Percentiles rank a stretch among this genome's conserved stretches.
phyloP scores from a whole-genome alignment of 2,113 vertebrate genomes.

The Laterallus jamaicensis region DNA sequence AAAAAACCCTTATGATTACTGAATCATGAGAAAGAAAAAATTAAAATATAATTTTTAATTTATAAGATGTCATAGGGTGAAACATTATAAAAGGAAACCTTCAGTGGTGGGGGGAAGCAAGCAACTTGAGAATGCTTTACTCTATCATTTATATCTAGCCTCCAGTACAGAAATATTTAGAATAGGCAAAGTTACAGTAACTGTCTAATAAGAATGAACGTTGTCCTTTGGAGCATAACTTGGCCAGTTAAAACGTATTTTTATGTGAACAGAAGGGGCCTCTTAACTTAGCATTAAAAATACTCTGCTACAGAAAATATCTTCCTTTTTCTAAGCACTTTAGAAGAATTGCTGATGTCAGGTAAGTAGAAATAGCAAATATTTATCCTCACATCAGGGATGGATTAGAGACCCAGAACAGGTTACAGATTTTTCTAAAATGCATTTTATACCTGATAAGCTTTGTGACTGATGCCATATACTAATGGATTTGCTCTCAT shows the following conservation, averaged over 20 bases:
- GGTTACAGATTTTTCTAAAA: conserved; percentile 55
- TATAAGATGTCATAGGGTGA: neutral
- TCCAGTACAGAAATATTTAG: neutral
- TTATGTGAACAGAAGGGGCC: conserved; percentile 8
- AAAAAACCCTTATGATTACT: neutral
- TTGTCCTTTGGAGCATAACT: neutral
- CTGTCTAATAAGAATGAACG: neutral
- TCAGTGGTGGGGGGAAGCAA: neutral
- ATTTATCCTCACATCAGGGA: conserved; percentile 77
- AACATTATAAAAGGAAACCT: neutral
- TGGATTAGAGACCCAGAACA: conserved; percentile 66
- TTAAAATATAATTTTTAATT: neutral
- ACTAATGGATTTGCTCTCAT: conserved; percentile 98
- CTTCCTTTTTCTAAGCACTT: conserved; percentile 43
- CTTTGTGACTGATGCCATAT: conserved; percentile 96
- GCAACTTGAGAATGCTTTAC: neutral
- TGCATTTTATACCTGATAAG: conserved; percentile 87
- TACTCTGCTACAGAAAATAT: conserved; percentile 20
- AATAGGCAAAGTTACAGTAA: neutral
- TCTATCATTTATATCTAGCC: neutral
- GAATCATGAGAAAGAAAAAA: neutral
- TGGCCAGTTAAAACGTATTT: neutral
- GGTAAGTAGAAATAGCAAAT: conserved; percentile 71
- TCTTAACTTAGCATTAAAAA: conserved; percentile 56
- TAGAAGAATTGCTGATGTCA: conserved; percentile 71